phyloP scores from a whole-genome alignment of 2,113 vertebrate genomes.

The Macroglossus sobrinus region DNA sequence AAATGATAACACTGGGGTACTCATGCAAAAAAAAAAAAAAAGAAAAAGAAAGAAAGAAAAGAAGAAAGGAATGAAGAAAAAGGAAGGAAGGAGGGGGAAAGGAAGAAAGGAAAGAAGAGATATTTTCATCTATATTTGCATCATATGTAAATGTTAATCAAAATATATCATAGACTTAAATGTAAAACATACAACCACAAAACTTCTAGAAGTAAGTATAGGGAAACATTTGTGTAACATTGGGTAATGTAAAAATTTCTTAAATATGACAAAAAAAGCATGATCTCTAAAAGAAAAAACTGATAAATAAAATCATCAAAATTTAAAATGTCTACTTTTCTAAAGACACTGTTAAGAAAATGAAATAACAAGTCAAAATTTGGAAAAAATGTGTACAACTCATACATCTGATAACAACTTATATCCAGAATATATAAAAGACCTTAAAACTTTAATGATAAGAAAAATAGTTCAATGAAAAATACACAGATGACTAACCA shows the following conservation, averaged over 20 bases:
- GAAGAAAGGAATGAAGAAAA: neutral
- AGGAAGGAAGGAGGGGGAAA: no score
- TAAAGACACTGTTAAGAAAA: neutral
- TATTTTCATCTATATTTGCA: neutral
- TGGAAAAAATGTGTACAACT: neutral
- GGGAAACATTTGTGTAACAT: neutral
- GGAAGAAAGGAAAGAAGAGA: neutral
- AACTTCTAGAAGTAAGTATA: neutral
- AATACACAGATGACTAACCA: neutral
- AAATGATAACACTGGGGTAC: neutral
- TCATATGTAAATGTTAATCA: neutral
- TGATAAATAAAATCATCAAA: neutral
- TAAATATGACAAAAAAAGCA: neutral
- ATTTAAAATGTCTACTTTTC: neutral
- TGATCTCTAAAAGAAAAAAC: neutral
- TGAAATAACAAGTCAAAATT: neutral
- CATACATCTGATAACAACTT: neutral
- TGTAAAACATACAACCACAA: neutral
- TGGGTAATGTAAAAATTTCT: neutral
- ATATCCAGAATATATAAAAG: neutral
- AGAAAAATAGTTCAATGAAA: neutral
- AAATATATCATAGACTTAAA: neutral
- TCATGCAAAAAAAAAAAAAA: neutral
- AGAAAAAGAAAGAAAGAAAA: no score
- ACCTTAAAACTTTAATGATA: neutral